Evolutionary conservation across 2,113 vertebrate species (phyloP), one percentile per base, ranked within the genome.

Genomic region (Panurus biarmicus): DNA sequence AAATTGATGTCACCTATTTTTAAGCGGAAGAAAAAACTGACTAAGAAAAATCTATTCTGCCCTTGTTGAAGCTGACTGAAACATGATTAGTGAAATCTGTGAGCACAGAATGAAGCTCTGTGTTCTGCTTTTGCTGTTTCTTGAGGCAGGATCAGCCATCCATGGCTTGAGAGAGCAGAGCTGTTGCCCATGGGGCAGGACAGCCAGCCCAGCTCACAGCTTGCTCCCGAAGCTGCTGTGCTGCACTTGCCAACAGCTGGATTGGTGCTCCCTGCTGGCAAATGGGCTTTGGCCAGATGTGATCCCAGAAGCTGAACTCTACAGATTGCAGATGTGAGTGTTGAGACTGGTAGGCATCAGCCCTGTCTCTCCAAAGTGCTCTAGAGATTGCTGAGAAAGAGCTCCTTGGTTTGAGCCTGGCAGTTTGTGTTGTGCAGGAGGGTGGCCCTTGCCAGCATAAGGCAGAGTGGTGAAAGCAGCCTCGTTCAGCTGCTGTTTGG

Each of bases 1-100:
- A 85, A 94, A 91, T 54, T 69, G 45, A 60, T 94, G 92, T 69
- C 53, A 62, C 67, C 62, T 70, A 72, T 95, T 95, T 75, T 94
- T 84, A 80, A 53, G 21, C 0, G 1, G 42, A 85, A 62, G 22
- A 64, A 77, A 87, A 71, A 61, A 3, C 4, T 7, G 17, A 35
- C n/a, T 10, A 35, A 82, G 26, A 88, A 77, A 85, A 85, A 74
- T 58, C 35, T 14, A 6, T 87, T 87, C 47, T 87, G 42, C 35
- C 21, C 58, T 51, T 26, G 53, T 36, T 76, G 78, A 70, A 82
- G 58, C 26, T 79, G 74, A 38, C 48, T 90, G 75, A 76, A 80
- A 76, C 14, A 18, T 21, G 29, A 38, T 60, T 44, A 33, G 21
- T 71, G 82, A 64, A 56, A 74, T 48, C 35, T 51, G 0, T 40